Evolutionary conservation across 2,113 vertebrate genomes (phyloP).

Genomic region (Pachypanchax playfairii): DNA sequence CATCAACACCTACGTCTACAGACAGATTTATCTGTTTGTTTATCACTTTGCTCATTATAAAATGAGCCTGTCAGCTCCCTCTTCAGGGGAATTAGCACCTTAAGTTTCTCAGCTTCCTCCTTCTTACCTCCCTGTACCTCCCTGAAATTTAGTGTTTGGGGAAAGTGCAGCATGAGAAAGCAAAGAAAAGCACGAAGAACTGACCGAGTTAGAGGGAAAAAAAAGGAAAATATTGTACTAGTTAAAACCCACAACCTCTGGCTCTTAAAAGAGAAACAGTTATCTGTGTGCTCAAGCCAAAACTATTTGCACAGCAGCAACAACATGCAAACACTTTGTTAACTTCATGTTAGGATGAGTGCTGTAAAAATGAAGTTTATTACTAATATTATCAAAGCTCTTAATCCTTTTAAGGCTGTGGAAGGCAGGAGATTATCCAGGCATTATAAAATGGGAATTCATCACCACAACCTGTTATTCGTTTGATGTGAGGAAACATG

Average conservation of each 20-base stretch:
- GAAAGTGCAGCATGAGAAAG: conserved; percentile 47
- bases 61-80: conserved; percentile 66
- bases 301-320: conserved; percentile 48
- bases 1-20: conserved; percentile 16
- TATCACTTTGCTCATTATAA: conserved; percentile 53
- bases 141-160: too few species aligned
- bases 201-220: background rate
- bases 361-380: conserved; percentile 46
- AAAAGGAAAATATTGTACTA: conserved; percentile 32
- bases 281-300: conserved; percentile 25
- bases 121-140: conserved; percentile 34
- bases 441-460: conserved; percentile 22
- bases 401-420: conserved; percentile 43
- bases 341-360: conserved; percentile 33
- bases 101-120: conserved; percentile 43
- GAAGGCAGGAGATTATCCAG: conserved; percentile 32
- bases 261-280: conserved; percentile 29
- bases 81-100: conserved; percentile 69
- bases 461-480: conserved; percentile 6
- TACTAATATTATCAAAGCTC: conserved; percentile 43
- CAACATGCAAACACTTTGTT: conserved; percentile 19
- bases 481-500: background rate
- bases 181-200: conserved; percentile 2
- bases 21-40: conserved; percentile 37
- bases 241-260: conserved; percentile 65